These are phyloP conservation scores for Cantharis flavilabris DNA, from an alignment of 2,888 invertebrate genomes.

Conservation along the genomic window DNA sequence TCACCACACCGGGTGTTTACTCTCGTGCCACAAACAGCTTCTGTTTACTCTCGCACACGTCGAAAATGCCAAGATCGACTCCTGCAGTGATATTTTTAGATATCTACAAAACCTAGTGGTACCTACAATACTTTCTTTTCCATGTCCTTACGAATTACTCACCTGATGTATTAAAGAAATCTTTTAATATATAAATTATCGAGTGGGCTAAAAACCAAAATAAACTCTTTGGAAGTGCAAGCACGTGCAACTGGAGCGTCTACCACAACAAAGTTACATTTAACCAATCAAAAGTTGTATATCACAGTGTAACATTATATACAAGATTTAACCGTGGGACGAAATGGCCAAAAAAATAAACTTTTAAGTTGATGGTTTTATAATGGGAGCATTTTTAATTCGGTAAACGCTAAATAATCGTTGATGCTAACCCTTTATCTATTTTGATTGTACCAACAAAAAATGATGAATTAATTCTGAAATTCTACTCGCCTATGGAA, in stretches of 20 bases:
- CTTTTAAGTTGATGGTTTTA: not conserved
- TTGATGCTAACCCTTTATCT: not conserved
- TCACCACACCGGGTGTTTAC: constrained; percentile 25
- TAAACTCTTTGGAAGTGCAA: not conserved
- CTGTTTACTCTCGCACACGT: constrained; percentile 26
- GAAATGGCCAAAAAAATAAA: not conserved
- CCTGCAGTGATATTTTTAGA: constrained; percentile 3
- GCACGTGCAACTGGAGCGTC: not conserved
- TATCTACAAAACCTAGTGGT: not conserved
- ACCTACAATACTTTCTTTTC: not conserved
- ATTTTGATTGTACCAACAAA: not conserved
- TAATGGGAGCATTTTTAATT: not conserved
- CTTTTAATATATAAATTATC: no score
- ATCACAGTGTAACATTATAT: not conserved
- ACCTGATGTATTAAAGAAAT: no score
- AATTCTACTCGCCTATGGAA: not conserved
- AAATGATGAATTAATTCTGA: not conserved
- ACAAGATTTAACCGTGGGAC: not conserved
- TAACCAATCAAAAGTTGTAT: not conserved
- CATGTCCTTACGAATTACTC: no score
- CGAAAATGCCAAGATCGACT: not conserved
- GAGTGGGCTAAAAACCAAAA: not conserved
- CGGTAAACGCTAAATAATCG: not conserved
- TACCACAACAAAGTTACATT: not conserved
- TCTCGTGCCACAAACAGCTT: constrained; percentile 28